These are phyloP conservation scores for Melanaphis sacchari DNA, from an alignment of 1,140 invertebrate species.

Conservation along the genomic window DNA sequence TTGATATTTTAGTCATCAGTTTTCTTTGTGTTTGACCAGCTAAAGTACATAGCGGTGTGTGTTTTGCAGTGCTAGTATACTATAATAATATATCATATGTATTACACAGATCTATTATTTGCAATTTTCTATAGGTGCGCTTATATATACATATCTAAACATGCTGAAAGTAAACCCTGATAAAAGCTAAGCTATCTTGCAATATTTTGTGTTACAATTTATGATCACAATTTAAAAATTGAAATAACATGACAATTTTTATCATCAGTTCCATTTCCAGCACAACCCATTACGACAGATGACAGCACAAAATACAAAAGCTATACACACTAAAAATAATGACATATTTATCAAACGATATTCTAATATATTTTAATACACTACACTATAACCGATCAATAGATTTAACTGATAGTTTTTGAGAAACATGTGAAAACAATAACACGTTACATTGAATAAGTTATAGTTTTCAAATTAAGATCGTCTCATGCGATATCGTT, in stretches of 20 bases:
- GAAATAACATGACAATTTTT: background rate
- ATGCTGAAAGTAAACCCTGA: background rate
- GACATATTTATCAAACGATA: too few relatives aligned
- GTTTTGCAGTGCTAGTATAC: background rate
- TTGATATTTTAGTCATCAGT: constrained; percentile 5
- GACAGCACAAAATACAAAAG: too few relatives aligned
- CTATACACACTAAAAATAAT: too few relatives aligned
- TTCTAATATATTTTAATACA: too few relatives aligned
- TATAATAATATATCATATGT: background rate
- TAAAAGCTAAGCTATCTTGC: too few relatives aligned
- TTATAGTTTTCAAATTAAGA: background rate
- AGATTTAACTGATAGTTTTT: background rate
- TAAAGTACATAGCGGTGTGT: background rate
- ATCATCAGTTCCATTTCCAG: too few relatives aligned
- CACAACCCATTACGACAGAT: too few relatives aligned
- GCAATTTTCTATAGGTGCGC: too few relatives aligned
- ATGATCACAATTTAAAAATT: background rate
- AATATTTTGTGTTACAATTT: too few relatives aligned
- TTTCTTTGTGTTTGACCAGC: background rate
- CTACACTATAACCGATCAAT: background rate
- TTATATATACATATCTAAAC: too few relatives aligned
- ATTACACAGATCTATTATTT: background rate
- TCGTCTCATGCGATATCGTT: background rate
- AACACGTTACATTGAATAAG: background rate
- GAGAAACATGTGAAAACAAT: background rate